phyloP scores from a whole-genome alignment of 2,113 vertebrate species.

The Paralichthys olivaceus region DNA sequence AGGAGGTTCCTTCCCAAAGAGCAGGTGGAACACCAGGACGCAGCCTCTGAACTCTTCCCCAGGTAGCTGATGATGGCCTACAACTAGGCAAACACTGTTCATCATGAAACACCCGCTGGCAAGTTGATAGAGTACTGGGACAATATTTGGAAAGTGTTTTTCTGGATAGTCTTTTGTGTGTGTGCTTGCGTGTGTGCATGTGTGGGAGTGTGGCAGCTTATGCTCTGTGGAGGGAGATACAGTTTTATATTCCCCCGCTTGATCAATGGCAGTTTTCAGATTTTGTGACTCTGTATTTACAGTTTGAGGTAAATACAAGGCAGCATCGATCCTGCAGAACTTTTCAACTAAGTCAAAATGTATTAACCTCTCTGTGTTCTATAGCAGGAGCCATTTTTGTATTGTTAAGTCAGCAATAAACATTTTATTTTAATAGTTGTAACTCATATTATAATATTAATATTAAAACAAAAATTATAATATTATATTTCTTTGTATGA shows the following conservation, averaged over 20 bases:
- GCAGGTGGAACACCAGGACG: conserved; percentile 59
- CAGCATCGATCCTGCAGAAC: background rate
- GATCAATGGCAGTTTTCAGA: background rate
- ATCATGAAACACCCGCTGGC: conserved; percentile 62
- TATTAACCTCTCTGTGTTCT: background rate
- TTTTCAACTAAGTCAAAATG: background rate
- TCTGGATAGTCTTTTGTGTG: conserved; percentile 33
- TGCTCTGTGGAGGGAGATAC: background rate
- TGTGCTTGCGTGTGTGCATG: conserved; percentile 1
- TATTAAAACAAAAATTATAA: too few species aligned
- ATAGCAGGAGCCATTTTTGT: too few species aligned
- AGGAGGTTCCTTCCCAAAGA: conserved; percentile 63
- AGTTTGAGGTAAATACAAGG: too few species aligned
- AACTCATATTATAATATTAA: too few species aligned
- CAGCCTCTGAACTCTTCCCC: conserved; percentile 56
- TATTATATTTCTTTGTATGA: too few species aligned
- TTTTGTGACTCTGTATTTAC: background rate
- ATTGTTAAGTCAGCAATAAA: too few species aligned
- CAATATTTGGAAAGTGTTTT: conserved; percentile 71
- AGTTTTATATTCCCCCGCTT: too few species aligned
- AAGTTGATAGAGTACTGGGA: conserved; percentile 52
- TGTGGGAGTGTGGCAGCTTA: background rate
- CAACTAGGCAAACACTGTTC: conserved; percentile 69
- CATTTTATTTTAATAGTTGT: too few species aligned
- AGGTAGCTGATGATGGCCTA: conserved; percentile 62